Evolutionary conservation across 2,113 vertebrate species (phyloP).

Genomic region (Vidua chalybeata): DNA sequence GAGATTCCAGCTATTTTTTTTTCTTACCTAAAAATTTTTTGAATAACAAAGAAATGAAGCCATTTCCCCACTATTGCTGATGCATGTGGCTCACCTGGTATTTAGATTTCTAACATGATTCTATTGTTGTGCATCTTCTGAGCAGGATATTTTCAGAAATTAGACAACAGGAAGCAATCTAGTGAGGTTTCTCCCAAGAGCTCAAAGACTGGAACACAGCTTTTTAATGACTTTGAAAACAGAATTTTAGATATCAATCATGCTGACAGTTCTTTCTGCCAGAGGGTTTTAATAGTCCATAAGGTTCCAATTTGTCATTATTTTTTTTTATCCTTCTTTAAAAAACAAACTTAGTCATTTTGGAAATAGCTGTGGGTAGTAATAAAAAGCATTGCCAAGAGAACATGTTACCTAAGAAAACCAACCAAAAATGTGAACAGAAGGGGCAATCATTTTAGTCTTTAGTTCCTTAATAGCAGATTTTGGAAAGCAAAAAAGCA

Average conservation of each 20-base stretch:
- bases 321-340: conserved; percentile 14
- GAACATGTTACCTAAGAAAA: conserved; percentile 16
- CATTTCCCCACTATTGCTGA: not conserved
- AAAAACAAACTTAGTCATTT: conserved; percentile 20
- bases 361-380: conserved; percentile 17
- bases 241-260: conserved; percentile 68
- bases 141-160: conserved; percentile 33
- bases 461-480: not conserved
- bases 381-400: conserved; percentile 9
- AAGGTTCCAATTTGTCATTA: conserved; percentile 63
- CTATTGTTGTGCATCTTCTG: not conserved
- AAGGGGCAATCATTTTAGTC: not conserved
- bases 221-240: conserved; percentile 58
- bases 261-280: conserved; percentile 59
- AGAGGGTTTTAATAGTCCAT: conserved; percentile 49
- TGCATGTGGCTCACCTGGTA: not conserved
- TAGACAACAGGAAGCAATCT: conserved; percentile 60
- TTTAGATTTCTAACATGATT: not conserved
- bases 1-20: not conserved
- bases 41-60: not conserved
- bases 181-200: conserved; percentile 28
- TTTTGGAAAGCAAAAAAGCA: not conserved
- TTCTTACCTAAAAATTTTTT: not conserved
- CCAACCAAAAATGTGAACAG: not conserved
- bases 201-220: conserved; percentile 46